These are phyloP conservation scores for Gopherus flavomarginatus DNA, from an alignment of 2,113 vertebrate genomes.

Conservation along the genomic window DNA sequence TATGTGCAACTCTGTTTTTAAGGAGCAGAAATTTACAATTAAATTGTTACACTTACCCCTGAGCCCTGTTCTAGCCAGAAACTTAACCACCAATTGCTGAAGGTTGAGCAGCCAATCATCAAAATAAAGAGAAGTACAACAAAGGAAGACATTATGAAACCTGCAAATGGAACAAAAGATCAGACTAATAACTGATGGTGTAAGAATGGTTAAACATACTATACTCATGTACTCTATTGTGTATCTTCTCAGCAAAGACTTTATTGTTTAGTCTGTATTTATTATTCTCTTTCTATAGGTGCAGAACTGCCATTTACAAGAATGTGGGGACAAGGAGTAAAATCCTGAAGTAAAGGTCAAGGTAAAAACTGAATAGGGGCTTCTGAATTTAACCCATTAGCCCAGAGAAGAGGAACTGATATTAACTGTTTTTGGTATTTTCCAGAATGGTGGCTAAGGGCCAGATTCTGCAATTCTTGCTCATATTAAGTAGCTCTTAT, in stretches of 20 bases:
- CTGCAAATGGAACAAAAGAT: slow-evolving; percentile 58
- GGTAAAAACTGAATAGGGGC: background rate
- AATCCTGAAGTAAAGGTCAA: background rate
- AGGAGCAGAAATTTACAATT: background rate
- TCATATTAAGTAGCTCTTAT: background rate
- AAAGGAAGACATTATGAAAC: slow-evolving; percentile 76
- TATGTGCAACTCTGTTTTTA: background rate
- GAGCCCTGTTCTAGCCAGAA: slow-evolving; percentile 81
- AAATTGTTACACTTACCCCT: slow-evolving; percentile 73
- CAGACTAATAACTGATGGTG: too few species aligned
- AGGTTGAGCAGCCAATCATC: slow-evolving; percentile 79
- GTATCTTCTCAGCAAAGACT: background rate
- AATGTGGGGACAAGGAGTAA: background rate
- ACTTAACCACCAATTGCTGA: slow-evolving; percentile 88
- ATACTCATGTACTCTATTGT: background rate
- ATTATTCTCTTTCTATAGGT: background rate
- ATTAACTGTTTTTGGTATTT: background rate
- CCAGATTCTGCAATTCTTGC: background rate
- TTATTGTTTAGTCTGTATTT: background rate
- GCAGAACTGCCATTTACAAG: background rate
- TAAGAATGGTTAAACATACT: background rate
- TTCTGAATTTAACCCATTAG: background rate
- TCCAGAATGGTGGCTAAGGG: background rate
- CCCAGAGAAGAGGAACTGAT: background rate
- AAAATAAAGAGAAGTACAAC: slow-evolving; percentile 71